phyloP scores from a whole-genome alignment of 2,888 invertebrate genomes.

The Lasioglossum lativentre region DNA sequence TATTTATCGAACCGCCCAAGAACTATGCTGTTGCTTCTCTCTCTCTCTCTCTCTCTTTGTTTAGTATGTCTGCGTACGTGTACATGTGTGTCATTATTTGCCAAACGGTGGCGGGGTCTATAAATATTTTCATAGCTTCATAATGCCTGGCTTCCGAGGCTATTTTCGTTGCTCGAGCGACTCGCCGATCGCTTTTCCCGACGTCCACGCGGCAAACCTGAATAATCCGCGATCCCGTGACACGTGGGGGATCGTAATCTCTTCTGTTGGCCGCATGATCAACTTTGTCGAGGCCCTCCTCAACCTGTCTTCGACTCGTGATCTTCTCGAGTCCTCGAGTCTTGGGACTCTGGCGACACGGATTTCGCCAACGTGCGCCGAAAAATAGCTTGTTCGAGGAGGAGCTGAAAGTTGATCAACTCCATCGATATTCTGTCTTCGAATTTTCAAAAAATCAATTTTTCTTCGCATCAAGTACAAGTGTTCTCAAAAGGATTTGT shows the following conservation, averaged over 20 bases:
- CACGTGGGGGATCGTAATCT: slow-evolving; percentile 3
- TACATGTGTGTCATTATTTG: slow-evolving; percentile 58
- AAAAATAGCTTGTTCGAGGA: background rate
- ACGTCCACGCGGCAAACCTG: slow-evolving; percentile 33
- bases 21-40: slow-evolving; percentile 21
- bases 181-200: slow-evolving; percentile 47
- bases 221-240: slow-evolving; percentile 14
- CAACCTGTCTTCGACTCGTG: background rate
- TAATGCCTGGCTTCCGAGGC: slow-evolving; percentile 58
- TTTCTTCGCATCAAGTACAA: background rate
- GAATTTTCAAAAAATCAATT: background rate
- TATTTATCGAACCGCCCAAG: slow-evolving; percentile 57
- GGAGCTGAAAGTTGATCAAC: background rate
- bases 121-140: slow-evolving; percentile 66
- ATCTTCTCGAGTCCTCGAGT: background rate
- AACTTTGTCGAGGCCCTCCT: background rate
- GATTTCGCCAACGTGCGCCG: background rate
- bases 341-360: background rate
- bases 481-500: too few relatives aligned
- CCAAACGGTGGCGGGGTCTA: slow-evolving; percentile 59
- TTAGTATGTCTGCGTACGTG: background rate
- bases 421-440: background rate
- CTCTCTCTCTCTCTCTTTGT: background rate
- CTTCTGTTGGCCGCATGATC: background rate
- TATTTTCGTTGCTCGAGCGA: slow-evolving; percentile 62